phyloP scores from a whole-genome alignment of 2,113 vertebrate species.

The Oryzias woworae region DNA sequence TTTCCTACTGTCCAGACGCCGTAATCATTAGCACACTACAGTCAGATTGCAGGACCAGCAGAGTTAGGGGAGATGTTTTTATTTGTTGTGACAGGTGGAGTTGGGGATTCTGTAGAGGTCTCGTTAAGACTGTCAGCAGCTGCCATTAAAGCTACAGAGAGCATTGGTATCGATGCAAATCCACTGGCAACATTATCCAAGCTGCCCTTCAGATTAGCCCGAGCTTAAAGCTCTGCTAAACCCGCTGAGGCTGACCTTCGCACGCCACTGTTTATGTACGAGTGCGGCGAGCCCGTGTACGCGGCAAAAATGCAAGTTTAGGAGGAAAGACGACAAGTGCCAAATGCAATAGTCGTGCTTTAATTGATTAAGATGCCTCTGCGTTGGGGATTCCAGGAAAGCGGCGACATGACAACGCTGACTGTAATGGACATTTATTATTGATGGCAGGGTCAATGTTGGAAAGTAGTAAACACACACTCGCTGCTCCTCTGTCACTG shows the following conservation, averaged over 20 bases:
- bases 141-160: constrained; percentile 51
- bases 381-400: constrained; percentile 33
- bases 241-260: constrained; percentile 41
- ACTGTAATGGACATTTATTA: constrained; percentile 65
- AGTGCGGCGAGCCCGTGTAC: background rate
- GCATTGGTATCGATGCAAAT: constrained; percentile 69
- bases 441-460: constrained; percentile 39
- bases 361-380: constrained; percentile 52
- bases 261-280: constrained; percentile 54
- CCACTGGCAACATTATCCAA: constrained; percentile 55
- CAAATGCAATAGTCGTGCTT: constrained; percentile 43
- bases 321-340: constrained; percentile 40
- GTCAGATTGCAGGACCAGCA: background rate
- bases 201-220: constrained; percentile 70
- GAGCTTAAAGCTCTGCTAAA: constrained; percentile 55
- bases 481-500: constrained; percentile 20
- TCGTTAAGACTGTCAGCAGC: constrained; percentile 49
- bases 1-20: background rate
- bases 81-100: constrained; percentile 59
- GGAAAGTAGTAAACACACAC: constrained; percentile 14
- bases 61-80: constrained; percentile 13
- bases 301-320: constrained; percentile 29
- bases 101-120: constrained; percentile 29
- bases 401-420: constrained; percentile 43
- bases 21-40: background rate